phyloP scores from a whole-genome alignment of 2,888 invertebrate genomes.

The Lutraria lutraria region DNA sequence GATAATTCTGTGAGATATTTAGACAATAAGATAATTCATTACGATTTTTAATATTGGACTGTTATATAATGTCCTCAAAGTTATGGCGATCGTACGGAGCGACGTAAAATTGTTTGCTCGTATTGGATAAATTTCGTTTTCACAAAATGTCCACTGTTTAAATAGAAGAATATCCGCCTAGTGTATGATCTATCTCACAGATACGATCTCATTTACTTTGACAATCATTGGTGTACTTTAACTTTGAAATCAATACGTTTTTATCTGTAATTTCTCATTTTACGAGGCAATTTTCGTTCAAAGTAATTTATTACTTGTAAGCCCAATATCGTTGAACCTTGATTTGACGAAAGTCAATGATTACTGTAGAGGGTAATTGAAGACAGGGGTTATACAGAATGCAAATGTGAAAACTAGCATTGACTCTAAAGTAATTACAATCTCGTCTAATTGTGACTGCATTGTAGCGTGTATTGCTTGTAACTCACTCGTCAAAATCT shows the following conservation, averaged over 20 bases:
- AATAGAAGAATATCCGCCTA: not conserved
- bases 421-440: not conserved
- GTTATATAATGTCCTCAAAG: no score
- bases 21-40: no score
- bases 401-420: not conserved
- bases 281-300: conserved; percentile 24
- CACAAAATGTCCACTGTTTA: not conserved
- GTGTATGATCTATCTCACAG: not conserved
- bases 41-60: no score
- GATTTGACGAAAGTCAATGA: not conserved
- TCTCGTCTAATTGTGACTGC: not conserved
- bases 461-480: not conserved
- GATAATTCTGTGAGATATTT: no score
- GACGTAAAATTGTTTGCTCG: not conserved
- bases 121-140: not conserved
- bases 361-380: not conserved
- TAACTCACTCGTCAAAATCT: not conserved
- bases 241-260: conserved; percentile 7
- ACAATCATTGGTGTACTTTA: not conserved
- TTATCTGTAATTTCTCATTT: conserved; percentile 12
- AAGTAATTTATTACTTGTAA: conserved; percentile 1
- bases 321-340: not conserved
- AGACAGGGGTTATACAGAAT: not conserved
- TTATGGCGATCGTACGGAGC: no score
- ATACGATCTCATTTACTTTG: not conserved